Evolutionary conservation across 1,140 invertebrate genomes (phyloP).

Genomic region (Halictus rubicundus): DNA sequence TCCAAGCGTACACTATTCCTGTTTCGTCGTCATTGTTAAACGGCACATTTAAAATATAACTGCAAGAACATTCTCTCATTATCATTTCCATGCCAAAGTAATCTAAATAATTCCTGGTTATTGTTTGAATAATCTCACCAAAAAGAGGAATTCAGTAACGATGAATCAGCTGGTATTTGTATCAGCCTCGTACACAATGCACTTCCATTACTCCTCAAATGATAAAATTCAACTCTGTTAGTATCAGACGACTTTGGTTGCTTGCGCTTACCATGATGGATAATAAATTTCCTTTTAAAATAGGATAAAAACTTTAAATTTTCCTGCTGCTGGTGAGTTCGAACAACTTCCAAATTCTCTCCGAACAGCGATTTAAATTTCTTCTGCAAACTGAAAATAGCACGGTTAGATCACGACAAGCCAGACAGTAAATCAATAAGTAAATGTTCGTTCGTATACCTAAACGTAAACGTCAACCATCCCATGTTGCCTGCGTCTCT

Average conservation of each 20-base stretch:
- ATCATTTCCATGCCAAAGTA: neutral
- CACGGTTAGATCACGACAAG: neutral
- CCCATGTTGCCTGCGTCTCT: conserved; percentile 99
- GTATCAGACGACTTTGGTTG: conserved; percentile 78
- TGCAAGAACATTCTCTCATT: conserved; percentile 77
- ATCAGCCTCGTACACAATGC: conserved; percentile 96
- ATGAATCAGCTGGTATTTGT: conserved; percentile 92
- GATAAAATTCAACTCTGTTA: conserved; percentile 94
- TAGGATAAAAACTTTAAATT: conserved; percentile 99
- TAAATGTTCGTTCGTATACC: conserved; percentile 75
- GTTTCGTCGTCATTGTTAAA: conserved; percentile 94
- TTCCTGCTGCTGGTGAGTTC: conserved; percentile 99
- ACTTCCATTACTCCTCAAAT: conserved; percentile 97
- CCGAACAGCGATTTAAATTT: conserved; percentile 98
- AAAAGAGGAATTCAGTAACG: conserved; percentile 90
- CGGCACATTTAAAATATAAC: conserved; percentile 97
- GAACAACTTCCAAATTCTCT: conserved; percentile 96
- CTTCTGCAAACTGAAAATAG: conserved; percentile 90
- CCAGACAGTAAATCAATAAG: neutral
- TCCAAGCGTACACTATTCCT: conserved; percentile 99
- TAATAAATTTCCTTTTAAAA: conserved; percentile 97
- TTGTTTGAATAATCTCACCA: conserved; percentile 82
- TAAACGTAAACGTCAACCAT: conserved; percentile 99
- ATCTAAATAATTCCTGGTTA: neutral
- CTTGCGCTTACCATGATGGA: conserved; percentile 94